Base-by-base conservation (phyloP, 2,888 invertebrate species). In the Drosophila borborema region DNA sequence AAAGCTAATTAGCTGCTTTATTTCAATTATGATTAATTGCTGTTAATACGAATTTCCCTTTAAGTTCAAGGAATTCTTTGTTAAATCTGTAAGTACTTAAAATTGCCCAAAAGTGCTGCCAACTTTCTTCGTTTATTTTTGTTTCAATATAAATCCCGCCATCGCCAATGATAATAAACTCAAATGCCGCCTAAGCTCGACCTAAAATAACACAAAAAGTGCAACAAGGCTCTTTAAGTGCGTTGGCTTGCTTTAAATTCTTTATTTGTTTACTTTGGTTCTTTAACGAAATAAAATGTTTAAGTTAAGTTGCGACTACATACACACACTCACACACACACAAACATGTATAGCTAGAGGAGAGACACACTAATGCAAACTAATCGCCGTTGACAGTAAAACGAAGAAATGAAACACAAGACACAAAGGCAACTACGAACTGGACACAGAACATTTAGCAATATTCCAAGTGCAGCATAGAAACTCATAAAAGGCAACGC, bases 311-410 rank as follows among this genome's bases (percentile, higher is more conserved):
- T 49, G 49, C 10, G 49, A 34, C n/a, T 4, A 62, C 65, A 58
- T 59, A 49, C 59, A 45, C 5, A 58, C 56, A 70, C 16, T 68
- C 38, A 43, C 41, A 60, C 55, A 38, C 63, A 38, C 23, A 53
- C 36, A 61, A 1, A 61, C 18, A 45, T 6, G 51, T 23, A 49
- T 23, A 49, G 34, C 38, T 43, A 45, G 43, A 64, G 58, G 16
- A 59, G 58, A 63, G 23, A 53, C 41, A 49, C 49, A 74, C 80
- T 83, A 88, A 86, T 76, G 79, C 90, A 76, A 76, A 86, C 83
- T 87, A 86, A 86, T 86, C 88, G 77, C 88, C 77, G 88, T 69
- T 81, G 88, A 74, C 90, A 81, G 74, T 73, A 72, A 77, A 79
- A 70, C 45, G 73, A 74, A 85, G 41, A 71, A 74, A 85, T 68